These are phyloP conservation scores for Sardinella longiceps DNA, from an alignment of 2,797 vertebrate species.

Conservation along the genomic window DNA sequence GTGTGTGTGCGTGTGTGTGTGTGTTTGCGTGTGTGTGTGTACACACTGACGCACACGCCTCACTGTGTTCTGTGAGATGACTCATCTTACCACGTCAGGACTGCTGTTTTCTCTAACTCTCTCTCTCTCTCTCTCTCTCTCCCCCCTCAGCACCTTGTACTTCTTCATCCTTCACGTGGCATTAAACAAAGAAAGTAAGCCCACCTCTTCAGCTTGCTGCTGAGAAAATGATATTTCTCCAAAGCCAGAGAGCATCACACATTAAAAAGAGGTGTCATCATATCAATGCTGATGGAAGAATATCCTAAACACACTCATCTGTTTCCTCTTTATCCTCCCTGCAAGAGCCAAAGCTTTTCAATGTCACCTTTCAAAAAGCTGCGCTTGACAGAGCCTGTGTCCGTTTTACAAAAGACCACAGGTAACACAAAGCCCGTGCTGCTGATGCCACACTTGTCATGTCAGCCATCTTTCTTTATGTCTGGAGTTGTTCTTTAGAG, in stretches of 20 bases:
- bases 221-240: background rate
- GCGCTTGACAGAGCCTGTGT: background rate
- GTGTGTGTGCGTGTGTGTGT: slow-evolving; percentile 12
- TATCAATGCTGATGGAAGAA: background rate
- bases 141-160: background rate
- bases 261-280: background rate
- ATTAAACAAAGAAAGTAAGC: background rate
- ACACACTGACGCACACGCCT: background rate
- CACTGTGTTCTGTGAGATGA: background rate
- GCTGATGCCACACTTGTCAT: background rate
- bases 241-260: background rate
- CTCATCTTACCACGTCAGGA: background rate
- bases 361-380: background rate
- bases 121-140: too few relatives aligned
- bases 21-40: slow-evolving; percentile 10
- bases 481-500: background rate
- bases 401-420: background rate
- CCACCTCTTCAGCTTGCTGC: background rate
- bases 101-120: background rate
- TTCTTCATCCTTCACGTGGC: background rate
- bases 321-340: background rate
- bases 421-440: background rate
- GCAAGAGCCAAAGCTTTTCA: background rate
- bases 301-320: background rate
- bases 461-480: background rate